These are phyloP conservation scores for Schizopygopsis malacanthus DNA, from an alignment of 2,797 vertebrate genomes.

Conservation along the genomic window DNA sequence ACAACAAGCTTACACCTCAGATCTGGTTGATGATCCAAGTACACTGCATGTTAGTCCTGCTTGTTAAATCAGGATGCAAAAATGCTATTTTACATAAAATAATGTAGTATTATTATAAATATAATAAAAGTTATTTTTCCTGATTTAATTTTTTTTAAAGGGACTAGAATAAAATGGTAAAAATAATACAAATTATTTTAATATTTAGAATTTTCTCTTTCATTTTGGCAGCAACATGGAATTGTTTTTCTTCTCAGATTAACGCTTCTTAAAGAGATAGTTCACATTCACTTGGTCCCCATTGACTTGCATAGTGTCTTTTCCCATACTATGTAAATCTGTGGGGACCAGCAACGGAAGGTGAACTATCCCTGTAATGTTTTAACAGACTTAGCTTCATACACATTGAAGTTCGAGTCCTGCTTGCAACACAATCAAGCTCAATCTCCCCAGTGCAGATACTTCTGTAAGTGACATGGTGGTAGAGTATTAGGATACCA, in stretches of 20 bases:
- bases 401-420: neutral
- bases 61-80: no score
- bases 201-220: neutral
- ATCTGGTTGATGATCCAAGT: neutral
- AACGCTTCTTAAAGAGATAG: neutral
- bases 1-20: neutral
- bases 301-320: neutral
- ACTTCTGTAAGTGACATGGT: neutral
- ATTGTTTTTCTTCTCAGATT: neutral
- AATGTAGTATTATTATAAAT: no score
- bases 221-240: neutral
- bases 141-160: no score
- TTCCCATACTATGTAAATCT: neutral
- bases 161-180: no score
- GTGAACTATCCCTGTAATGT: neutral
- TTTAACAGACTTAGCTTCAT: neutral
- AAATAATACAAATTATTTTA: no score
- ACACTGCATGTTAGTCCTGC: neutral
- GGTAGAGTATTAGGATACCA: neutral
- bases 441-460: neutral
- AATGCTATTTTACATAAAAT: no score
- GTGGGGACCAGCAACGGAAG: neutral
- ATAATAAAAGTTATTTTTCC: no score
- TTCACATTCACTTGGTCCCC: neutral
- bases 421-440: neutral